Percentiles rank a stretch among this genome's conserved stretches.
Conservation (phyloP, 2,888 invertebrate species). For the Macroteleia sp. region DNA sequence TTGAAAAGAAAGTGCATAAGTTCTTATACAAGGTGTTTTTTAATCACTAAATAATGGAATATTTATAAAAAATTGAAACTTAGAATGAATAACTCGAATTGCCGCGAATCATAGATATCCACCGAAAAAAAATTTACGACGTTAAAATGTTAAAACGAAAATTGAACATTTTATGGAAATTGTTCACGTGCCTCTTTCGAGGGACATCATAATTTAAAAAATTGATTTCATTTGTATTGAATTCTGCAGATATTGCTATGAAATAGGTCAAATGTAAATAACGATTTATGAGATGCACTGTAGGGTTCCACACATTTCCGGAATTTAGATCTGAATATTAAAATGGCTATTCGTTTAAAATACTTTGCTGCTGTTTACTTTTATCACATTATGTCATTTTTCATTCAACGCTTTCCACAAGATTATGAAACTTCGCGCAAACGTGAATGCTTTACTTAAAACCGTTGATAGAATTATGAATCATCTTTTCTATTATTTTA, state of each 20-base stretch:
- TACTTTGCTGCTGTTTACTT: conserved; percentile 22
- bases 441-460: not conserved
- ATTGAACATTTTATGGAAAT: conserved; percentile 46
- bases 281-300: conserved; percentile 48
- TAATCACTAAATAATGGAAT: too few species aligned
- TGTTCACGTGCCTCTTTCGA: conserved; percentile 38
- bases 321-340: conserved; percentile 44
- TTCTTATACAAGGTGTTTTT: too few species aligned
- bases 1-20: too few species aligned
- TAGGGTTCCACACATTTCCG: conserved; percentile 34
- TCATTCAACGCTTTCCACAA: not conserved
- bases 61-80: too few species aligned
- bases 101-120: not conserved
- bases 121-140: conserved; percentile 9
- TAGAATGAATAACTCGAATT: too few species aligned
- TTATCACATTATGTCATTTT: conserved; percentile 19
- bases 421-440: conserved; percentile 1
- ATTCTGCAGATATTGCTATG: conserved; percentile 33
- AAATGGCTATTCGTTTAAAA: conserved; percentile 27
- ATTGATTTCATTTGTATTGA: conserved; percentile 54
- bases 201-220: conserved; percentile 51
- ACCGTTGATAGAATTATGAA: not conserved
- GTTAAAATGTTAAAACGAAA: conserved; percentile 27
- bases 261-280: conserved; percentile 60
- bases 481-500: too few species aligned